Base-by-base conservation (phyloP, 2,113 vertebrate genomes). In the Holacanthus passer region DNA sequence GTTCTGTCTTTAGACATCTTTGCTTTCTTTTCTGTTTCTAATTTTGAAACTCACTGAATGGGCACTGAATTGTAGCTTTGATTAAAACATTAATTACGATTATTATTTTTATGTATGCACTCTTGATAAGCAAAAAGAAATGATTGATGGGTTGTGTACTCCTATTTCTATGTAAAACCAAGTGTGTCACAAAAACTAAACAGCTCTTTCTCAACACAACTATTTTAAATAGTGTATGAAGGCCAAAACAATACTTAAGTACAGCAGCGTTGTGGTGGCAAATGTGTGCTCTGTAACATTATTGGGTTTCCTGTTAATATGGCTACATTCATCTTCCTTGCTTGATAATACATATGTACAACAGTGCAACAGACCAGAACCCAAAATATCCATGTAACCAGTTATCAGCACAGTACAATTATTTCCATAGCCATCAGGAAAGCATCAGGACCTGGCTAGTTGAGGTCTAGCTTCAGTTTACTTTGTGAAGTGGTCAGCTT, bases 291-390 rank as follows among this genome's bases (percentile, higher is more conserved):
- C 45, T 41, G 17, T 63, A 12, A 32, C 11, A 70, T 20, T 76
- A 31, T 9, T 48, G 10, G 13, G 41, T 55, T 93, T 90, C 81
- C 77, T 87, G 69, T 75, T 19, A 71, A 27, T 59, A 3, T 2
- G 10, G 22, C 10, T 16, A 13, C 39, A 29, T 7, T 20, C 0
- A 37, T 50, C 9, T 43, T 5, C 5, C 3, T 29, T 75, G 11
- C 45, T 73, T 81, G 39, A 79, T 29, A 20, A 17, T 10, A 22
- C 3, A 0, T 31, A 3, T 41, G 22, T 75, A 58, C 3, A 16
- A 55, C 27, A 53, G 1, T 12, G 14, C 10, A 64, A 19, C 5
- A 56, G 2, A 66, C 5, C 27, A 35, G 22, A 73, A 20, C 31
- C 56, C 17, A 69, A 58, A 43, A 19, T 35, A 16, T 43, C 2